Percentiles rank a stretch among this genome's conserved stretches.
These are phyloP conservation scores for Heteromyza rotundicornis DNA, from an alignment of 2,888 invertebrate genomes.

Conservation along the genomic window DNA sequence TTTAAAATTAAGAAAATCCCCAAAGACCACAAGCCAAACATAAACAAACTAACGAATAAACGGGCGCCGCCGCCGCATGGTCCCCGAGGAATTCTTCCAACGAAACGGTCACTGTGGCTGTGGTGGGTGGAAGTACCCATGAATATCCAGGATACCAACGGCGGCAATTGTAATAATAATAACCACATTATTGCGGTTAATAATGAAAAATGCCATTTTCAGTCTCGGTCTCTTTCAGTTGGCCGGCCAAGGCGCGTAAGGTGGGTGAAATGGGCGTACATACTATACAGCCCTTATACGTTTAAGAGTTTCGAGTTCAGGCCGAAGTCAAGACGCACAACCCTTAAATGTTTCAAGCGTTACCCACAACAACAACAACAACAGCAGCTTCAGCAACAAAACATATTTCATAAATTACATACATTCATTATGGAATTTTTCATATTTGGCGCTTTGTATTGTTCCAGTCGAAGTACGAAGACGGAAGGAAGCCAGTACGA, in stretches of 20 bases:
- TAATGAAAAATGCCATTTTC: slow-evolving; percentile 54
- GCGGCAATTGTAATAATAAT: slow-evolving; percentile 55
- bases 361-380: too few species aligned
- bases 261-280: not conserved
- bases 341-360: slow-evolving; percentile 42
- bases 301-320: too few species aligned
- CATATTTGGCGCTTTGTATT: too few species aligned
- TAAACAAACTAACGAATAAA: slow-evolving; percentile 51
- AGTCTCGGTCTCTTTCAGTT: not conserved
- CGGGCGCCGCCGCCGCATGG: slow-evolving; percentile 37
- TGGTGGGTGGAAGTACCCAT: slow-evolving; percentile 5
- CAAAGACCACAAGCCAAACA: slow-evolving; percentile 40
- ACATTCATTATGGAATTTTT: slow-evolving; percentile 37
- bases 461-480: too few species aligned
- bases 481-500: too few species aligned
- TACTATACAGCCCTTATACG: too few species aligned
- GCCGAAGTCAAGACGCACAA: slow-evolving; percentile 27
- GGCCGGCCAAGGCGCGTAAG: not conserved
- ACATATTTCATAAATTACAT: slow-evolving; percentile 51
- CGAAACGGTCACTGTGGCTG: slow-evolving; percentile 35
- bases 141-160: slow-evolving; percentile 24
- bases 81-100: slow-evolving; percentile 31
- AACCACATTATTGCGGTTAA: slow-evolving; percentile 56
- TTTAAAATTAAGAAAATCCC: slow-evolving; percentile 60
- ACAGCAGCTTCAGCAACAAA: slow-evolving; percentile 26